phyloP scores from a whole-genome alignment of 2,888 invertebrate species.

The Perdita meconis region DNA sequence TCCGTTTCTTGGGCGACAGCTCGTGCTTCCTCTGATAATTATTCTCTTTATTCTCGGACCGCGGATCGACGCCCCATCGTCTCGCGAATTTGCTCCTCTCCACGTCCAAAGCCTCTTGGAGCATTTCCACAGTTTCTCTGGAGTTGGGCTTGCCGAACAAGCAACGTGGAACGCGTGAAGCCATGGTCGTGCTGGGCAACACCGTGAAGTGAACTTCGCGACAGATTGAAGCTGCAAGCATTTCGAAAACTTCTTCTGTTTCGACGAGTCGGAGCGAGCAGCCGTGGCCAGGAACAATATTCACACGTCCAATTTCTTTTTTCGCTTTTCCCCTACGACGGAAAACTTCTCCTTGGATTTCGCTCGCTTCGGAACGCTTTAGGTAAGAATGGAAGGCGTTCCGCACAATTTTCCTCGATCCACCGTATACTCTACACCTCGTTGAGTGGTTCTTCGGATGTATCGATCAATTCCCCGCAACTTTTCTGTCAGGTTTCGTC shows the following conservation, averaged over 20 bases:
- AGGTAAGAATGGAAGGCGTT: neutral
- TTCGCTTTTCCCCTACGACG: neutral
- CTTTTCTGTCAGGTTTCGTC: slow-evolving; percentile 61
- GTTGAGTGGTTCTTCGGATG: fast-evolving
- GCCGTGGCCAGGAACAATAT: neutral
- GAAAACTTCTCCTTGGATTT: neutral
- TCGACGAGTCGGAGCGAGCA: slow-evolving; percentile 15
- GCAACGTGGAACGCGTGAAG: slow-evolving; percentile 83
- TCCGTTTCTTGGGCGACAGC: slow-evolving; percentile 76
- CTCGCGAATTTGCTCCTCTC: slow-evolving; percentile 87
- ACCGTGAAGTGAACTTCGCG: slow-evolving; percentile 80
- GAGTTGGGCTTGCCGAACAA: slow-evolving; percentile 87
- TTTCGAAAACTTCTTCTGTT: slow-evolving; percentile 66
- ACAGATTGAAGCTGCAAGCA: slow-evolving; percentile 80
- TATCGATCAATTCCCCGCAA: neutral
- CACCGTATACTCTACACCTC: neutral
- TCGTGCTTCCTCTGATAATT: slow-evolving; percentile 67
- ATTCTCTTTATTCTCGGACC: slow-evolving; percentile 81
- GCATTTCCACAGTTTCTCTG: slow-evolving; percentile 86
- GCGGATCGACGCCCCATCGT: slow-evolving; percentile 87
- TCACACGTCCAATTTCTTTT: neutral
- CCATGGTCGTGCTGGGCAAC: slow-evolving; percentile 75
- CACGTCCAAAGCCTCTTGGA: slow-evolving; percentile 86
- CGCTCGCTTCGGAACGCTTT: neutral
- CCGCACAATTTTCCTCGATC: neutral